Evolutionary conservation across 2,888 invertebrate genomes (phyloP).

Genomic region (Cacoxenus indagator): DNA sequence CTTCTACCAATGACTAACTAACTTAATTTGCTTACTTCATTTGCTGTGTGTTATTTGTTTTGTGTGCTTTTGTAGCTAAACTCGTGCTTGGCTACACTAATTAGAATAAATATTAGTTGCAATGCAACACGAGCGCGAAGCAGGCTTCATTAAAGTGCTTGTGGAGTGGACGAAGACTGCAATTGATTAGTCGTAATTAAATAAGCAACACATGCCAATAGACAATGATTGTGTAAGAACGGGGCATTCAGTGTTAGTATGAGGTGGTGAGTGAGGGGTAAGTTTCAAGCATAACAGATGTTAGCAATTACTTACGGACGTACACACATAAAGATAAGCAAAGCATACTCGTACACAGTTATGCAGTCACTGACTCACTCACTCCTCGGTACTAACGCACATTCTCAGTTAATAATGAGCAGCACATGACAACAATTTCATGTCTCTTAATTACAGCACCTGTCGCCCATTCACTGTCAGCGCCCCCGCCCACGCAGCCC

Average conservation of each 20-base stretch:
- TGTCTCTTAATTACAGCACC: conserved; percentile 2
- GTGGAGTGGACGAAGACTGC: background rate
- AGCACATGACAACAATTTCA: background rate
- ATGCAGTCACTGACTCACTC: conserved; percentile 7
- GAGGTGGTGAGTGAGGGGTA: background rate
- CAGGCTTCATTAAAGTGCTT: conserved; percentile 1
- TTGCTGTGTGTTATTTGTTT: too few species aligned
- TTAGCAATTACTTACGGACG: background rate
- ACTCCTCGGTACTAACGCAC: conserved; percentile 15
- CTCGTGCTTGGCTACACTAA: background rate
- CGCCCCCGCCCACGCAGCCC: background rate
- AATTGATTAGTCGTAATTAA: conserved; percentile 16
- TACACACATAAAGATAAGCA: conserved; percentile 4
- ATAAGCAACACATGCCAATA: background rate
- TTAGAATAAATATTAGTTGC: background rate
- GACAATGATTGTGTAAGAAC: background rate
- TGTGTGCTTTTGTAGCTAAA: background rate
- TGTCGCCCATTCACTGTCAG: background rate
- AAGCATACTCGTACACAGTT: background rate
- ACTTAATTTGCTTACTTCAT: background rate
- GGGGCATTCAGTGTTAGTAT: background rate
- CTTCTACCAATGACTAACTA: background rate
- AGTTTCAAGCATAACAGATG: background rate
- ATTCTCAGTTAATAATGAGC: conserved; percentile 14
- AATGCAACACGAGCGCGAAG: background rate